Evolutionary conservation across 2,113 vertebrate species (phyloP), one percentile per base, ranked within the genome.

Genomic region (Dromaius novaehollandiae): DNA sequence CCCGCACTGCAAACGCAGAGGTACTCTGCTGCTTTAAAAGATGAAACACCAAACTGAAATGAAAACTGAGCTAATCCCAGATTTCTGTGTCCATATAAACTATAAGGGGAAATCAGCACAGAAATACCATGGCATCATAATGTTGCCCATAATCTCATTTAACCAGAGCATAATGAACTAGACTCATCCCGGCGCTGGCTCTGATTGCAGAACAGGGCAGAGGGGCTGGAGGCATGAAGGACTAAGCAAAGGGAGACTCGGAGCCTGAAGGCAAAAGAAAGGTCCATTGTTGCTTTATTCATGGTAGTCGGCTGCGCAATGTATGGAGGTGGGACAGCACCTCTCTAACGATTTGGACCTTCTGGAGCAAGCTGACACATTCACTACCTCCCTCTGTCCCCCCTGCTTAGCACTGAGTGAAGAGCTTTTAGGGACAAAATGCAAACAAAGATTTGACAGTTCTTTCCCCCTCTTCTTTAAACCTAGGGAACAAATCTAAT

Each of bases 51-150:
- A 60, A 75, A 64, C 51, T n/a, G 34, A 95, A 93, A 75, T 2
- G 10, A 92, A 95, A 96, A 95, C 60, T 26, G 34, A 96, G 88
- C 82, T 96, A 95, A 97, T 89, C 97, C 89, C 82, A 75, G 93
- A 94, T 96, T 93, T 86, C 71, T 77, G 25, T 1, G 0, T 83
- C 46, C 34, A 68, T 82, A 58, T 34, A 76, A 90, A 96, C 81
- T 15, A 60, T 53, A 87, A 60, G 53, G 66, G 82, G 34, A 76
- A 95, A 60, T 95, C 75, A 83, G 91, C 48, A 93, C 74, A 89
- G 85, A 95, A 95, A 89, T 88, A 95, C 80, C 63, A 18, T 4
- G 3, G 26, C 70, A 77, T 50, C 9, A 0, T 88, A 94, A 95
- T 78, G 82, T 79, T 81, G 71, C 38, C 60, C 76, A 83, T 42